Conservation (phyloP, 2,113 vertebrate species). For the Scomber scombrus region DNA sequence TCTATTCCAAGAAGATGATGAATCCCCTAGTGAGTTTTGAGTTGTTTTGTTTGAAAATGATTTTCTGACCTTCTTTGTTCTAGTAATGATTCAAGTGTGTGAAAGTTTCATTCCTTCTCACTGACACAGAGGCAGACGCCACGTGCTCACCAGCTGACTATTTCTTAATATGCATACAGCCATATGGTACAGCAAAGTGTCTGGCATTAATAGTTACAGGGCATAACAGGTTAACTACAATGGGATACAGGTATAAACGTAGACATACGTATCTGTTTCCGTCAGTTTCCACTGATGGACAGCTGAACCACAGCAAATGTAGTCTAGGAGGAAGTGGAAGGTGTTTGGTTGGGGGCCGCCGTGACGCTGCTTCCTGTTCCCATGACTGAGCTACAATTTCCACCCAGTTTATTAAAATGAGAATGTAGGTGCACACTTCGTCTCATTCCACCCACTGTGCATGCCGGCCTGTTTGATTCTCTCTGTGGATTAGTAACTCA, state of each 20-base stretch:
- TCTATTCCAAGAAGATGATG: constrained; percentile 48
- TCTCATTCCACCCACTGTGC: constrained; percentile 68
- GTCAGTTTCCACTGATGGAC: constrained; percentile 75
- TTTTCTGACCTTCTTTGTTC: constrained; percentile 16
- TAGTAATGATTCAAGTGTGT: constrained; percentile 51
- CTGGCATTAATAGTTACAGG: not conserved
- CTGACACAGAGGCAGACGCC: not conserved
- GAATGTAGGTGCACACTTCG: constrained; percentile 29
- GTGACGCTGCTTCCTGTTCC: constrained; percentile 91
- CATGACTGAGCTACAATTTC: constrained; percentile 86
- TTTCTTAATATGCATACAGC: not conserved
- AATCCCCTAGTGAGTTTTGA: constrained; percentile 28
- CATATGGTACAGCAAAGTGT: not conserved
- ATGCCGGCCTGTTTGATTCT: not conserved
- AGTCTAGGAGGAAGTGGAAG: constrained; percentile 89
- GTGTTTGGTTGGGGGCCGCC: constrained; percentile 74
- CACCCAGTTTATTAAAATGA: constrained; percentile 78
- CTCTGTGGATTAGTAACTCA: constrained; percentile 79
- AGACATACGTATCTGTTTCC: not conserved
- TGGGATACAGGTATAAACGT: constrained; percentile 34
- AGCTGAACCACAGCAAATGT: constrained; percentile 28
- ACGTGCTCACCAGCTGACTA: not conserved
- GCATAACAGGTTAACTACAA: not conserved
- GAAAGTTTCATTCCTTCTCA: constrained; percentile 41
- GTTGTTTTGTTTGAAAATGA: constrained; percentile 42